Evolutionary conservation across 2,888 invertebrate genomes (phyloP).

Genomic region (Taphrorychus bicolor): DNA sequence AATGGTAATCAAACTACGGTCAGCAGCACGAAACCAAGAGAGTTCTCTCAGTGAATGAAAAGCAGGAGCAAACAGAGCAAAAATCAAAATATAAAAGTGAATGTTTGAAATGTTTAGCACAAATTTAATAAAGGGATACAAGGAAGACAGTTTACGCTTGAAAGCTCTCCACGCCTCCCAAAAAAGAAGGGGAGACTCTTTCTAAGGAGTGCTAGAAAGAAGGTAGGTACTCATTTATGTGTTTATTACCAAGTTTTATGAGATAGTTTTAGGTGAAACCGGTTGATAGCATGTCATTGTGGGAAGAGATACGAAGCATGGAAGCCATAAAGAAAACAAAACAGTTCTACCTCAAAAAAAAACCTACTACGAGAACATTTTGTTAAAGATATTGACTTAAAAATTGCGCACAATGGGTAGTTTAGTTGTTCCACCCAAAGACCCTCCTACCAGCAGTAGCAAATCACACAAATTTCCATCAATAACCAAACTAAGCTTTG

Average conservation of each 20-base stretch:
- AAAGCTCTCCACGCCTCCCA: constrained; percentile 8
- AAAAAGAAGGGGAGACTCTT: constrained; percentile 20
- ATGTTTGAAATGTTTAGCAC: too few species aligned
- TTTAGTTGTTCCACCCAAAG: constrained; percentile 13
- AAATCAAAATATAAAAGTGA: too few species aligned
- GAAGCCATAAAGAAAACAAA: constrained; percentile 18
- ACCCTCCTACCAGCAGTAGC: neutral
- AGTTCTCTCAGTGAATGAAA: too few species aligned
- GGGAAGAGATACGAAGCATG: constrained; percentile 31
- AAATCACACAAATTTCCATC: constrained; percentile 14
- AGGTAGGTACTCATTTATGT: constrained; percentile 19
- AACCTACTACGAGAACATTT: constrained; percentile 15
- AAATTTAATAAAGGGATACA: too few species aligned
- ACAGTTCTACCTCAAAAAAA: constrained; percentile 24
- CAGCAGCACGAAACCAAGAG: too few species aligned
- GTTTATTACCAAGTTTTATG: neutral
- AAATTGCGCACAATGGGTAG: constrained; percentile 4
- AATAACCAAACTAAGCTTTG: constrained; percentile 26
- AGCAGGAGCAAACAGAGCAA: too few species aligned
- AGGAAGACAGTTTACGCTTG: too few species aligned
- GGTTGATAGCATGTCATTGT: constrained; percentile 21
- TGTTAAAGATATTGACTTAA: constrained; percentile 4
- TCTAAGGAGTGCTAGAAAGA: constrained; percentile 27
- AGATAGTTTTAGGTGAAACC: constrained; percentile 24
- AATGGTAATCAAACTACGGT: too few species aligned